Conservation (phyloP, 2,113 vertebrate species). For the Beaufortia kweichowensis region DNA sequence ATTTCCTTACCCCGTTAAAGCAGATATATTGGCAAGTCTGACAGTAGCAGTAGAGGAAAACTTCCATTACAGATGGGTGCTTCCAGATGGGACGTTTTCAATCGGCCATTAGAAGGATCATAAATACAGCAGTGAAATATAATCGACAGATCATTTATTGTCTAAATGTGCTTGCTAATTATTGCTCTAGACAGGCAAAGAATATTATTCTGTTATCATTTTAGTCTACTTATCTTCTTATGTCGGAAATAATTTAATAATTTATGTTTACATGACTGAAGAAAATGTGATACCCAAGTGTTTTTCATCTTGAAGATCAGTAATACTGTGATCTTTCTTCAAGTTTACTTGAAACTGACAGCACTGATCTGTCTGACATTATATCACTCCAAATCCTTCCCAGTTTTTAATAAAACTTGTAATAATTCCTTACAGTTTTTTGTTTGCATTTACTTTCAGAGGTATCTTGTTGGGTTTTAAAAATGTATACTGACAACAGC, state of each 20-base stretch:
- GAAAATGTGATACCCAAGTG: neutral
- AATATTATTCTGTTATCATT: neutral
- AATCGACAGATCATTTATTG: constrained; percentile 53
- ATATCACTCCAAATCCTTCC: too few relatives aligned
- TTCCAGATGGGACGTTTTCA: constrained; percentile 70
- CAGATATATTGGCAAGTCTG: constrained; percentile 60
- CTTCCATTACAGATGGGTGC: constrained; percentile 58
- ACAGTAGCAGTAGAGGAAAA: constrained; percentile 61
- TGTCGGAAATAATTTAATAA: neutral
- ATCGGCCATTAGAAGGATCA: constrained; percentile 54
- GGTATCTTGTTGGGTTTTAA: too few relatives aligned
- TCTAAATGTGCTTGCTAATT: constrained; percentile 10
- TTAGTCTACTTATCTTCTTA: neutral
- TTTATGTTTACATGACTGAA: neutral
- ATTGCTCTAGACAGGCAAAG: neutral
- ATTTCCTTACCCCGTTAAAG: constrained; percentile 4
- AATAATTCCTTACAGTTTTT: too few relatives aligned
- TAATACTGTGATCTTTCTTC: too few relatives aligned
- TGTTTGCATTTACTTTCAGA: too few relatives aligned
- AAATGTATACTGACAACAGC: too few relatives aligned
- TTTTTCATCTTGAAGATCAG: too few relatives aligned
- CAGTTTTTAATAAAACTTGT: too few relatives aligned
- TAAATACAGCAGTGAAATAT: constrained; percentile 54
- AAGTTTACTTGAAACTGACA: too few relatives aligned
- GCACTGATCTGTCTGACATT: too few relatives aligned